phyloP scores from a whole-genome alignment of 2,888 invertebrate species.

The Dendrolimus pini region DNA sequence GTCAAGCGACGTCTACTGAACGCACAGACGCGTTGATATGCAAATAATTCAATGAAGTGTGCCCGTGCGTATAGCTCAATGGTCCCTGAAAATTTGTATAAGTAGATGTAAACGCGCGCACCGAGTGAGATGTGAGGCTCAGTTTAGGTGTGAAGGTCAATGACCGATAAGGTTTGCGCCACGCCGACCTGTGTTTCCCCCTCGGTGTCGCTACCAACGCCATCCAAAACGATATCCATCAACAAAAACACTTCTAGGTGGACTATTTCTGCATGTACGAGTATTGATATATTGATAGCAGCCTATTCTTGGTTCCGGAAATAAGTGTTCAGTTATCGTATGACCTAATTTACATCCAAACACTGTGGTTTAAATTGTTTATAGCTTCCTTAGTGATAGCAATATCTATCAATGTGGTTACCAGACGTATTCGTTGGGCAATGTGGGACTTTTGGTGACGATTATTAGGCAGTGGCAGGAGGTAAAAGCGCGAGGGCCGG shows the following conservation, averaged over 20 bases:
- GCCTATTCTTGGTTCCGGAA: too few species aligned
- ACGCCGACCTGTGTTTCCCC: slow-evolving; percentile 50
- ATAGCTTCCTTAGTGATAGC: not conserved
- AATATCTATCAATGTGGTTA: not conserved
- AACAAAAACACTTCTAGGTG: slow-evolving; percentile 18
- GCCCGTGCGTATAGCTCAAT: slow-evolving; percentile 22
- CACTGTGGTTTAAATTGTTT: not conserved
- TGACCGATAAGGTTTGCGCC: slow-evolving; percentile 70
- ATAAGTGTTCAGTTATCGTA: too few species aligned
- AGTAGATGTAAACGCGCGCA: slow-evolving; percentile 41
- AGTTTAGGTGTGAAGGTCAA: slow-evolving; percentile 71
- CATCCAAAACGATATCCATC: slow-evolving; percentile 11
- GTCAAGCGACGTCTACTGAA: slow-evolving; percentile 15
- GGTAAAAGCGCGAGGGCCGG: not conserved
- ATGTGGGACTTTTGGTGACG: slow-evolving; percentile 4
- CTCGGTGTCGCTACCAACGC: slow-evolving; percentile 39
- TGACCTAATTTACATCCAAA: slow-evolving; percentile 28
- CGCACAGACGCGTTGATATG: slow-evolving; percentile 17
- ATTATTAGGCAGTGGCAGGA: slow-evolving; percentile 5
- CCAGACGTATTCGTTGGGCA: not conserved
- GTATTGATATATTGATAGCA: too few species aligned
- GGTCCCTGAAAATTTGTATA: slow-evolving; percentile 45
- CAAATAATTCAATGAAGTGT: slow-evolving; percentile 23
- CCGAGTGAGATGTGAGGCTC: slow-evolving; percentile 66
- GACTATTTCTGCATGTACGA: too few species aligned